phyloP scores from a whole-genome alignment of 2,113 vertebrate genomes.

The Saguinus imperator region DNA sequence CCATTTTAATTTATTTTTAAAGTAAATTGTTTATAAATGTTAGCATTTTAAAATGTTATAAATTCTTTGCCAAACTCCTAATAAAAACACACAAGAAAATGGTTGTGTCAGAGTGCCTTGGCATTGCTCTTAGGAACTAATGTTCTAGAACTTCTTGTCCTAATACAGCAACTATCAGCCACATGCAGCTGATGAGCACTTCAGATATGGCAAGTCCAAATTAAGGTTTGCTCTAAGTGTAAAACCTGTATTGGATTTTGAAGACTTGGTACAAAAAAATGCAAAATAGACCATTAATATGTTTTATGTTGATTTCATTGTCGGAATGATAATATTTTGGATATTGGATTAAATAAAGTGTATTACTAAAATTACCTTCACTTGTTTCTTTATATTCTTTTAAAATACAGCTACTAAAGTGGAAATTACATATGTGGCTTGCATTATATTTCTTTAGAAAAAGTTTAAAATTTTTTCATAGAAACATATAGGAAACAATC shows the following conservation, averaged over 20 bases:
- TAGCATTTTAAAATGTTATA: background rate
- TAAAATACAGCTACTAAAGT: background rate
- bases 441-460: background rate
- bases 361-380: background rate
- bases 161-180: background rate
- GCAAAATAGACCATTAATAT: background rate
- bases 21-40: background rate
- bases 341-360: background rate
- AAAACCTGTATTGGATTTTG: background rate
- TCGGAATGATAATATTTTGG: background rate
- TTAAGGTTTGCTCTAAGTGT: background rate
- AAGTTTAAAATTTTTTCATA: background rate
- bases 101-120: background rate
- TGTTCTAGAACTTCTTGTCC: conserved; percentile 1
- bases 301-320: background rate
- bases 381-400: background rate
- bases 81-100: background rate
- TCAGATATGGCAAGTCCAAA: background rate
- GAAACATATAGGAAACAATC: background rate
- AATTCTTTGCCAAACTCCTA: background rate
- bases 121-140: background rate
- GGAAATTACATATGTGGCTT: background rate
- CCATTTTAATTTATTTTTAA: conserved; percentile 13
- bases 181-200: background rate
- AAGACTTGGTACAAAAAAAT: background rate